phyloP scores from a whole-genome alignment of 2,797 vertebrate species.

The Oophaga sylvatica region DNA sequence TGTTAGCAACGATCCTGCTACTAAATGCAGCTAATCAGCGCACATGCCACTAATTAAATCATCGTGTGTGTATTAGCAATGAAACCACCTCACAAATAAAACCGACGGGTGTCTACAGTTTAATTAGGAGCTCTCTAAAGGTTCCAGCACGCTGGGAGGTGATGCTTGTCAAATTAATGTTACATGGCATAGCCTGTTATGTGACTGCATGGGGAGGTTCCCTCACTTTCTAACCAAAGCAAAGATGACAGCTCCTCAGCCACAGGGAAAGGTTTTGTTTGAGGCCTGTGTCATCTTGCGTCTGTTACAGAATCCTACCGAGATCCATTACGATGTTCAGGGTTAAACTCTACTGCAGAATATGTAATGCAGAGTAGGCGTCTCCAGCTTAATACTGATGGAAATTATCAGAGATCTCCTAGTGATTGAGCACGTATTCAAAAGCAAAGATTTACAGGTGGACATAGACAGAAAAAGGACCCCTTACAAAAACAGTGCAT shows the following conservation, averaged over 20 bases:
- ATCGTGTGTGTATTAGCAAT: conserved; percentile 61
- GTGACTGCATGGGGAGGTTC: conserved; percentile 50
- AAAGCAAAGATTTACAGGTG: background rate
- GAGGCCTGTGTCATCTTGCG: conserved; percentile 37
- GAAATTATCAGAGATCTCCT: background rate
- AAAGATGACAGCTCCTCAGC: conserved; percentile 54
- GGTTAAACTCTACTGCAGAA: conserved; percentile 37
- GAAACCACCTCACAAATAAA: conserved; percentile 60
- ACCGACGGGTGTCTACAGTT: conserved; percentile 60
- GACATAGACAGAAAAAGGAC: too few species aligned
- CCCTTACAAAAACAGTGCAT: too few species aligned
- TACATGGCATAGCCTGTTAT: conserved; percentile 62
- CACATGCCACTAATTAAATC: conserved; percentile 62
- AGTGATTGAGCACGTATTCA: background rate
- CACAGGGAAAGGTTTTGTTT: conserved; percentile 43
- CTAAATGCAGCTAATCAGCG: conserved; percentile 57
- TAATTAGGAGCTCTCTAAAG: conserved; percentile 61
- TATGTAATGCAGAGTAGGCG: conserved; percentile 1
- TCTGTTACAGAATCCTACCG: conserved; percentile 27
- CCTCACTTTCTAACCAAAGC: conserved; percentile 59
- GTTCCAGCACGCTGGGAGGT: conserved; percentile 60
- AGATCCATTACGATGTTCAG: conserved; percentile 13
- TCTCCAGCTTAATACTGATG: background rate
- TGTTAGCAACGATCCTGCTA: conserved; percentile 30
- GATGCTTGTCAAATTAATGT: conserved; percentile 63